These are phyloP conservation scores for Chelonoidis abingdonii DNA, from an alignment of 2,113 vertebrate genomes.

Conservation along the genomic window DNA sequence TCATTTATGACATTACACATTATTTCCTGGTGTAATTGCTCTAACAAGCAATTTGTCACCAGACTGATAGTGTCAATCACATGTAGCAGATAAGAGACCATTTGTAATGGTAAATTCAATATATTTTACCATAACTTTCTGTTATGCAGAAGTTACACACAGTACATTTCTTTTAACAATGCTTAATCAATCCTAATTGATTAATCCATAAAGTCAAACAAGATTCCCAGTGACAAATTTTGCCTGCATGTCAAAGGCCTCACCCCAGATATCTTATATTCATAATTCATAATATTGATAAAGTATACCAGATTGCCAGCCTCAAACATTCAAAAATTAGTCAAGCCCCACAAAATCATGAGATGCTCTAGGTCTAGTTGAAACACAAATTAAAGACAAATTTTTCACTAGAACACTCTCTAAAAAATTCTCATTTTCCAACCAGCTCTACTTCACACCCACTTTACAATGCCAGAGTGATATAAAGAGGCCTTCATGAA, in stretches of 20 bases:
- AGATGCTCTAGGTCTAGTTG: not conserved
- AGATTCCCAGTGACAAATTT: not conserved
- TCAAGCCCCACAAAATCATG: no score
- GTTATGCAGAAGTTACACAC: not conserved
- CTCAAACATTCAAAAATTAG: not conserved
- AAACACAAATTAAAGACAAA: no score
- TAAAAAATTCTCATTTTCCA: no score
- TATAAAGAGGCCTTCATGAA: no score
- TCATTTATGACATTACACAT: not conserved
- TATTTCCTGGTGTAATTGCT: not conserved
- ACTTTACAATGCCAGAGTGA: no score
- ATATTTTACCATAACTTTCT: not conserved
- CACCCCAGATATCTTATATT: not conserved
- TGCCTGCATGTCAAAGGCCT: not conserved
- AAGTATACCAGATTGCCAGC: not conserved
- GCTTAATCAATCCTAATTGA: not conserved
- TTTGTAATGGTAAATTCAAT: not conserved
- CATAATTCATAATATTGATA: not conserved
- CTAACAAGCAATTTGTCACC: conserved; percentile 21
- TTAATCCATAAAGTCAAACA: conserved; percentile 25
- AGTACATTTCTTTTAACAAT: not conserved
- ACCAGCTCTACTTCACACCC: no score
- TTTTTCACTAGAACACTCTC: no score
- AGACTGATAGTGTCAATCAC: conserved; percentile 11
- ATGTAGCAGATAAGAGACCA: not conserved